Evolutionary conservation across 2,888 invertebrate species (phyloP), one percentile per base, ranked within the genome.

Genomic region (Megamerina dolium): DNA sequence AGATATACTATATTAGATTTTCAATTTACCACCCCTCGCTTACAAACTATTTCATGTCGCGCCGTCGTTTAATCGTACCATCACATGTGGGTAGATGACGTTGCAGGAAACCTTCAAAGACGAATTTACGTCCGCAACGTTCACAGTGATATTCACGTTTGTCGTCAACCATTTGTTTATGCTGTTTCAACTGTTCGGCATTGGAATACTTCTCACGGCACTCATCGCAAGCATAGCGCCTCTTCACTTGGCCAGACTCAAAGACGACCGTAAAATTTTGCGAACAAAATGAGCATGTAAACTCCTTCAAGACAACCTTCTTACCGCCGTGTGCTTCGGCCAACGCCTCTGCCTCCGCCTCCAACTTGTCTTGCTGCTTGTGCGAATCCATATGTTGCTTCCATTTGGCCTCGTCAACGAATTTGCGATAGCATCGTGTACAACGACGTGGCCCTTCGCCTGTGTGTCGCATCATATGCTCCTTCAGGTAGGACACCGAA

Each of bases 181-280:
- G 70, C 45, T 65, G 63, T 23, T 63, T 64, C 21, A 70, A 44
- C 29, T 63, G 59, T 51, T 70, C 70, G 5, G 62, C 68, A 43
- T 70, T 70, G 3, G 70, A 71, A 43, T 61, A 70, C 44, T 71
- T 70, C 21, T 69, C 71, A 20, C 71, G 66, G 34, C 70, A 70
- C 4, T 61, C 50, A 26, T 70, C 70, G 48, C 70, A 70, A 3
- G 71, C 70, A 45, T 71, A 70, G 26, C 70, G 70, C 0, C 70
- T 62, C 45, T 70, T 70, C 10, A 68, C 68, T 44, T 66, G 64
- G 1, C 70, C 67, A 0, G 63, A 64, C 33, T 70, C 71, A 19
- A 70, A 70, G 4, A 66, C 67, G 0, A 70, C 70, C 0, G 70
- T 70, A n/a, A 70, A 70, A 40, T 59, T 62, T 33, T 67, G 54